Percentiles rank a stretch among this genome's conserved stretches.
Evolutionary conservation across 1,140 invertebrate genomes (phyloP).

Genomic region (Charaxes varanes): DNA sequence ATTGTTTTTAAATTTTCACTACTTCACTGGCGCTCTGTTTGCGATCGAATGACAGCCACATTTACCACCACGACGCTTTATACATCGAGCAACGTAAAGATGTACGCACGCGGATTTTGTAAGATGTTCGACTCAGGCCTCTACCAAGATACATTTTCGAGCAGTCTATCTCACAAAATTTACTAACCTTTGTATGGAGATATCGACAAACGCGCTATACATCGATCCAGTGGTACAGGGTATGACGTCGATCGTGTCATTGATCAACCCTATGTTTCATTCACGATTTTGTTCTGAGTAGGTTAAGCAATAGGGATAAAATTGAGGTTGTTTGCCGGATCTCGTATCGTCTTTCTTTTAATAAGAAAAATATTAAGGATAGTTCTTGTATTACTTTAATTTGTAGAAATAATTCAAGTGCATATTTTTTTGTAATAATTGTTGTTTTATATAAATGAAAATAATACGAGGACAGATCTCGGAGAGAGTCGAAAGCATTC

Average conservation of each 20-base stretch:
- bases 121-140: slow-evolving; percentile 52
- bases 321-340: slow-evolving; percentile 57
- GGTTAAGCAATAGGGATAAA: slow-evolving; percentile 54
- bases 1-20: slow-evolving; percentile 38
- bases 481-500: no score
- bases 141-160: slow-evolving; percentile 39
- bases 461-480: no score
- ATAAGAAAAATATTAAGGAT: not conserved
- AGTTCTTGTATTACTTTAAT: not conserved
- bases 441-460: no score
- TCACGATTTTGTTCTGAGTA: slow-evolving; percentile 50
- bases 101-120: slow-evolving; percentile 63
- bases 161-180: slow-evolving; percentile 13
- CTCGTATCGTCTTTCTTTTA: slow-evolving; percentile 15
- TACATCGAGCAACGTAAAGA: slow-evolving; percentile 67
- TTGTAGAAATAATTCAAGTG: no score
- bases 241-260: slow-evolving; percentile 49
- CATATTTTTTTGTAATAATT: no score
- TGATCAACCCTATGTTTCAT: slow-evolving; percentile 61
- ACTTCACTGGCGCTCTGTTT: slow-evolving; percentile 60
- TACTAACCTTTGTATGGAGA: slow-evolving; percentile 8
- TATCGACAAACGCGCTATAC: slow-evolving; percentile 6
- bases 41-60: slow-evolving; percentile 60
- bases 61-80: slow-evolving; percentile 60
- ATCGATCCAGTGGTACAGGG: slow-evolving; percentile 37